Percentiles rank a stretch among this genome's conserved stretches.
Conservation (phyloP, 1,140 invertebrate species). For the Drosophila albomicans region DNA sequence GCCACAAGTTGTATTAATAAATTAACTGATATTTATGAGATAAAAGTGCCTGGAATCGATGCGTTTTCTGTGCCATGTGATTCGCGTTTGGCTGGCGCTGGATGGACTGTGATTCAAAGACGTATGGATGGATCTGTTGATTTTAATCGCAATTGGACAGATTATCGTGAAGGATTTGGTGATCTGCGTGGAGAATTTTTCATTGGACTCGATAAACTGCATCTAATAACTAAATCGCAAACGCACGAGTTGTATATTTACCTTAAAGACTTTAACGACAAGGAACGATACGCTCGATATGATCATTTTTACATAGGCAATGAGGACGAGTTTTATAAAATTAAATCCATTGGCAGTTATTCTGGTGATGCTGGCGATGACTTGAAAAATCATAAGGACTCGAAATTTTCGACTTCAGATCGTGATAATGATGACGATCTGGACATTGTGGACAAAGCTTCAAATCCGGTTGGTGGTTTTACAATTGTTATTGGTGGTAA, state of each 20-base stretch:
- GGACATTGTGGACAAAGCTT: not conserved
- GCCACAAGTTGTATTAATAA: slow-evolving; percentile 10
- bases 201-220: slow-evolving; percentile 33
- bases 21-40: slow-evolving; percentile 5
- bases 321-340: not conserved
- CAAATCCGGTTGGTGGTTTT: slow-evolving; percentile 30
- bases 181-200: slow-evolving; percentile 24
- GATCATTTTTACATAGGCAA: not conserved
- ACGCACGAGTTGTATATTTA: slow-evolving; percentile 18
- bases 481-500: not conserved
- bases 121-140: slow-evolving; percentile 17
- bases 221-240: slow-evolving; percentile 15
- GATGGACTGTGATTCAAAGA: slow-evolving; percentile 24
- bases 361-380: slow-evolving; percentile 21
- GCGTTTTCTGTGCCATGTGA: slow-evolving; percentile 20
- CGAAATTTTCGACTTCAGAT: slow-evolving; percentile 21
- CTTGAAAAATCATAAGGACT: too few relatives aligned
- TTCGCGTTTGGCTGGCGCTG: not conserved
- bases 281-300: slow-evolving; percentile 16
- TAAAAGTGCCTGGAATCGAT: slow-evolving; percentile 17
- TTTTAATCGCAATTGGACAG: slow-evolving; percentile 23
- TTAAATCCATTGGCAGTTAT: slow-evolving; percentile 6
- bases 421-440: not conserved
- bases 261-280: not conserved
- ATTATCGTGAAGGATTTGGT: slow-evolving; percentile 25